Evolutionary conservation across 2,888 invertebrate genomes (phyloP).

Genomic region (Drosophila mercatorum): DNA sequence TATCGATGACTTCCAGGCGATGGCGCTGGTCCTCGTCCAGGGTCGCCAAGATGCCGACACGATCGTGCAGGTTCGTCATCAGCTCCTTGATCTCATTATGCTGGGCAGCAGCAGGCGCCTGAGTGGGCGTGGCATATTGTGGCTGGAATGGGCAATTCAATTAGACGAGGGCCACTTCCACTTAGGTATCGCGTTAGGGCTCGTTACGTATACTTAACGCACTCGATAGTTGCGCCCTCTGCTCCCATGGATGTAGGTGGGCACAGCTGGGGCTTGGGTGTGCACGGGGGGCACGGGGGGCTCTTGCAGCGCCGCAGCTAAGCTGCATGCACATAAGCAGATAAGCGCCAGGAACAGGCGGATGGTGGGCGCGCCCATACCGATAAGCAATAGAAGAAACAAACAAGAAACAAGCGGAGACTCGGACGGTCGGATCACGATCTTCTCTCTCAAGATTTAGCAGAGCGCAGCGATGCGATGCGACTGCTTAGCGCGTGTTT

Average conservation of each 20-base stretch:
- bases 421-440: background rate
- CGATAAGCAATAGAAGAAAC: background rate
- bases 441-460: background rate
- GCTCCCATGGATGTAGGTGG: background rate
- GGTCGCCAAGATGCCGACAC: conserved; percentile 81
- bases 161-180: background rate
- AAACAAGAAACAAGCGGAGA: background rate
- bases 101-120: conserved; percentile 5
- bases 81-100: conserved; percentile 72
- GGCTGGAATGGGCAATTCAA: background rate
- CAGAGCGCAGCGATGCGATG: conserved; percentile 20
- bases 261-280: background rate
- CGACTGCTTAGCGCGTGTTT: conserved; percentile 37
- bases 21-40: conserved; percentile 83
- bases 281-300: conserved; percentile 4
- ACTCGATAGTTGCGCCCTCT: conserved; percentile 45
- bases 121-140: conserved; percentile 13
- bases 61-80: conserved; percentile 81
- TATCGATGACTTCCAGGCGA: conserved; percentile 82
- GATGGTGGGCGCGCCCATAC: conserved; percentile 21
- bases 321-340: conserved; percentile 13
- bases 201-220: conserved; percentile 48
- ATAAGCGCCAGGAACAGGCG: conserved; percentile 15
- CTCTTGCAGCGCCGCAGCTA: background rate
- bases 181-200: background rate